Base-by-base conservation (phyloP, 2,113 vertebrate species). In the Chunga burmeisteri region DNA sequence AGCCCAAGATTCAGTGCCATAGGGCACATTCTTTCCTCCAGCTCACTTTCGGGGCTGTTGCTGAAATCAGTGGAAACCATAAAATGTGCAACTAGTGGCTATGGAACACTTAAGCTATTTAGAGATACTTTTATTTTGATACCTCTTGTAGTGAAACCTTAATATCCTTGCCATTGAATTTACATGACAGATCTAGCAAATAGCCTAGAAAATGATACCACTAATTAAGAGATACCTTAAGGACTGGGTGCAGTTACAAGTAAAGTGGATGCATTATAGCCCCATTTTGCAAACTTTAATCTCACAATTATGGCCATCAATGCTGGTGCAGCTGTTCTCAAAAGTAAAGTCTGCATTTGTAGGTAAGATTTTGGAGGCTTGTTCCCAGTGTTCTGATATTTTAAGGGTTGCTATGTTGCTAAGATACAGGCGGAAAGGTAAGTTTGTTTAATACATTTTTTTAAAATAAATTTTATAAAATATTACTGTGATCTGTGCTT, bases 391-490 rank as follows among this genome's bases (percentile, higher is more conserved):
- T 95, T 73, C 58, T 50, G 77, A 55, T 92, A 83, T 94, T 95
- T 94, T 92, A 94, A 94, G 94, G 93, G 77, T 83, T 94, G 92
- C 29, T 46, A 91, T 94, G 96, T 97, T 98, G 96, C 97, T 97
- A 97, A 96, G 97, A 96, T 93, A 97, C 96, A 71, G 67, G 27
- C 30, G 8, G 94, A 87, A 96, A 96, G 73, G 83, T 95, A 87
- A 78, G 88, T 94, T 94, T 81, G 44, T 66, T 97, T 97, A 97
- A 97, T 88, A 65, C 61, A 53, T 92, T 82, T 40, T 87, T 91
- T 98, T 96, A 87, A 87, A 96, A 97, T 97, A 95, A 92, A 94
- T 97, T 96, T 95, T 90, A 90, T 62, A 61, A 97, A 97, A 85
- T 96, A 94, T 92, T 96, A 71, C 94, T 89, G 59, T 93, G 94